A percentile compares a stretch with the other conserved stretches of the same genome.
These are phyloP conservation scores for Bergia puertoricense DNA, from an alignment of 92 coral and sea anemone species.

Conservation along the genomic window DNA sequence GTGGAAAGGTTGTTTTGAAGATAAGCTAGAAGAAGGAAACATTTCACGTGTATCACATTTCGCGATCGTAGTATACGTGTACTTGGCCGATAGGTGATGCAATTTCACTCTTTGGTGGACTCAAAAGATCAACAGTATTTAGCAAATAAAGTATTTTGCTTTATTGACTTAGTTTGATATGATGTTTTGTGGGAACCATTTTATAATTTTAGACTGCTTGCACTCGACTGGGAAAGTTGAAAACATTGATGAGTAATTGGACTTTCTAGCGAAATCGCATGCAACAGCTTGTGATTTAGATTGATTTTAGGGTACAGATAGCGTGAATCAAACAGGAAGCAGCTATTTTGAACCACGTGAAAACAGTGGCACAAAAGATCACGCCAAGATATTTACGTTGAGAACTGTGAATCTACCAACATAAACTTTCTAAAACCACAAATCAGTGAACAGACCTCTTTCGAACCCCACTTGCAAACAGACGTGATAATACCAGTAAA, in stretches of 20 bases:
- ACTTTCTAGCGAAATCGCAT: not conserved
- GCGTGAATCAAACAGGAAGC: not conserved
- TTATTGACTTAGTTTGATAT: not conserved
- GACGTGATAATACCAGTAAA: not conserved
- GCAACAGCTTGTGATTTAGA: not conserved
- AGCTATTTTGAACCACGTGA: not conserved
- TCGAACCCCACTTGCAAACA: not conserved
- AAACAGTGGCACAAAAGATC: not conserved
- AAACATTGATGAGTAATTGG: not conserved
- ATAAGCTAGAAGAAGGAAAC: not conserved
- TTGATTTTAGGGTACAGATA: not conserved
- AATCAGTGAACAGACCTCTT: not conserved
- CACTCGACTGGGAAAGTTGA: not conserved
- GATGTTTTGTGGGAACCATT: not conserved
- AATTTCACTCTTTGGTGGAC: not conserved
- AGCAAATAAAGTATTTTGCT: not conserved
- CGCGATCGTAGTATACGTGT: slow-evolving; percentile 28
- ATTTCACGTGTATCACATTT: slow-evolving; percentile 30
- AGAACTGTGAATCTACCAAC: not conserved
- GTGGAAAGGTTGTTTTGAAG: slow-evolving; percentile 18
- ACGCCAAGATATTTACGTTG: not conserved
- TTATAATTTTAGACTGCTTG: not conserved
- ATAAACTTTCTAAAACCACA: not conserved
- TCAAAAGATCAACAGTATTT: not conserved
- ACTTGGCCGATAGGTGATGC: slow-evolving; percentile 46